Conservation (phyloP, 2,888 invertebrate species). For the Allacma fusca region DNA sequence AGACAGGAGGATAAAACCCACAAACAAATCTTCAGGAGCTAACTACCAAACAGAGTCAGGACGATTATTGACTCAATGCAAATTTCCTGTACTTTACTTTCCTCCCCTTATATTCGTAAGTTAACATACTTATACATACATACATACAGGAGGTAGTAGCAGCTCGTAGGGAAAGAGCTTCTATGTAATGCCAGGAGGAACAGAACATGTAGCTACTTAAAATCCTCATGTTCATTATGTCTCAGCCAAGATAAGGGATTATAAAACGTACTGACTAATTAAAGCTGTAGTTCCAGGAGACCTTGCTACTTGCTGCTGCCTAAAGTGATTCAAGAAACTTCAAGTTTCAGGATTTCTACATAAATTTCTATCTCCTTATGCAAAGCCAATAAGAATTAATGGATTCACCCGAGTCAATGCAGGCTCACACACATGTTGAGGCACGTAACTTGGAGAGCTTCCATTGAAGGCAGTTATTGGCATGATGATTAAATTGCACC, state of each 20-base stretch:
- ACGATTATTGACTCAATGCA: not conserved
- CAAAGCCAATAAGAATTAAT: not conserved
- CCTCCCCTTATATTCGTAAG: not conserved
- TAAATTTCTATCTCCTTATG: not conserved
- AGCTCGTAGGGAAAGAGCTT: not conserved
- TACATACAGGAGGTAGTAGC: not conserved
- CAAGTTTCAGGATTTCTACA: not conserved
- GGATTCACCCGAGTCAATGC: no score
- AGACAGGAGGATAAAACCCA: slow-evolving; percentile 1
- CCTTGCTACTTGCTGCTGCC: not conserved
- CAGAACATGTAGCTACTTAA: not conserved
- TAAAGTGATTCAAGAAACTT: not conserved
- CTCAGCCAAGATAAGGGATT: slow-evolving; percentile 1
- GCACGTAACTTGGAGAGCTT: not conserved
- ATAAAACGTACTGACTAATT: slow-evolving; percentile 7
- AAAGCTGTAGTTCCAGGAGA: not conserved
- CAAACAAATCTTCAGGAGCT: not conserved
- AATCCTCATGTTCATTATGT: slow-evolving; percentile 2
- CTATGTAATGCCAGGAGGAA: not conserved
- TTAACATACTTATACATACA: no score
- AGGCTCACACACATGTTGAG: not conserved
- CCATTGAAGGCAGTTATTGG: not conserved
- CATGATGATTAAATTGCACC: not conserved
- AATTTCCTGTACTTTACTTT: not conserved
- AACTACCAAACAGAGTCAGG: not conserved